Evolutionary conservation across 2,888 invertebrate species (phyloP), one percentile per base, ranked within the genome.

Genomic region (Drosophila macrospina): DNA sequence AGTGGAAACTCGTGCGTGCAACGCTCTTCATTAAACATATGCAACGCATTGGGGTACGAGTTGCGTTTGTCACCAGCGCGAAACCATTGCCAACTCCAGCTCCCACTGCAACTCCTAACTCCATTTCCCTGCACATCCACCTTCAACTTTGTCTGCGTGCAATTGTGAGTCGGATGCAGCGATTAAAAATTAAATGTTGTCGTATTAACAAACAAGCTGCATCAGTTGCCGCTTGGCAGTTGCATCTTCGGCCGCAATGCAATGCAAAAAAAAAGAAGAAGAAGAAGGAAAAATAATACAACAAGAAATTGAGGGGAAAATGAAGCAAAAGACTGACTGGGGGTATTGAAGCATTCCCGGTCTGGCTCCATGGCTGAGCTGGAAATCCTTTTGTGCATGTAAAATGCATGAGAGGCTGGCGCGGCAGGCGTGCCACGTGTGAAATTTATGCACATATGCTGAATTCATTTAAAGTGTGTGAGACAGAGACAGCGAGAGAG

Each of bases 361-460:
- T 45, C 44, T 36, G 37, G 42, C 42, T 50, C 39, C 20, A 32
- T 52, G 59, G 39, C 48, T 68, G 59, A 60, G 72, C 66, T 70
- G 68, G 36, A 82, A 86, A 78, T 79, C 86, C 80, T 79, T 77
- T 69, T 71, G 78, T 75, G 75, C 70, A 88, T 84, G 78, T 83
- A 69, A 88, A 84, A 88, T 85, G 78, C 80, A 85, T 86, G 69
- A 74, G 51, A 74, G 52, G 51, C 45, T 60, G 80, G 66, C 50
- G 47, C 37, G 55, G 48, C 55, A 41, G 62, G 44, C 71, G 71
- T 69, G 78, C 74, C 76, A 85, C 85, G 85, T 88, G 85, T 87
- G 85, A 85, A 88, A 88, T 85, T 86, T 88, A 88, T 85, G 85
- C 85, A 71, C 85, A 86, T 88, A 86, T 86, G 87, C 75, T 82